Conservation (phyloP, 2,888 invertebrate species). For the Noctua comes region DNA sequence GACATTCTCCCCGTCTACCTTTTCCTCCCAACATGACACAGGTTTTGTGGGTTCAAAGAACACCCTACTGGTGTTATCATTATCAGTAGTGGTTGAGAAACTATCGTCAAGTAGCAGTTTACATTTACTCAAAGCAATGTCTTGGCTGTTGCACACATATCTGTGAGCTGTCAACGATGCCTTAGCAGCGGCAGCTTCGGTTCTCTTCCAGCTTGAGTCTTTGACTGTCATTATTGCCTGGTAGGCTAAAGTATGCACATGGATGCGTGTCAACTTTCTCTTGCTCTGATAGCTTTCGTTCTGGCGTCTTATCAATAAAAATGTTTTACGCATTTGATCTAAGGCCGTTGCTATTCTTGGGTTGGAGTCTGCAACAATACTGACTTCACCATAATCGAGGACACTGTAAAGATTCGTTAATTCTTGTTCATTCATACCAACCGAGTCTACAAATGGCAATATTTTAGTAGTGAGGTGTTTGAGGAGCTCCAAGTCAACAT, state of each 20-base stretch:
- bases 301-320: slow-evolving; percentile 86
- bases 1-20: slow-evolving; percentile 85
- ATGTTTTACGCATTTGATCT: slow-evolving; percentile 95
- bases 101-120: slow-evolving; percentile 95
- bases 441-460: slow-evolving; percentile 94
- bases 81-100: slow-evolving; percentile 93
- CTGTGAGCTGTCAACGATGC: slow-evolving; percentile 95
- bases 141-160: slow-evolving; percentile 93
- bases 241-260: slow-evolving; percentile 96
- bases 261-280: slow-evolving; percentile 93
- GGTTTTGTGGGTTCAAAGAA: slow-evolving; percentile 93
- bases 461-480: slow-evolving; percentile 92
- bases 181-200: slow-evolving; percentile 95
- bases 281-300: slow-evolving; percentile 83
- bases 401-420: slow-evolving; percentile 94
- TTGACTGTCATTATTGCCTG: slow-evolving; percentile 94
- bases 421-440: slow-evolving; percentile 97
- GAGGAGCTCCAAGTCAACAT: slow-evolving; percentile 93
- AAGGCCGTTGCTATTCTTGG: slow-evolving; percentile 95
- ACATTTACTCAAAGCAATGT: slow-evolving; percentile 86
- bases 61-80: slow-evolving; percentile 89
- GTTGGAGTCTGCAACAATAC: slow-evolving; percentile 94
- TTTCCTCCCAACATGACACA: slow-evolving; percentile 95
- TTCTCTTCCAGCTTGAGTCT: slow-evolving; percentile 93
- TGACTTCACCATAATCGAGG: slow-evolving; percentile 92